Percentiles rank a stretch among this genome's conserved stretches.
Evolutionary conservation across 1,140 invertebrate species (phyloP).

Genomic region (Drosophila carrolli): DNA sequence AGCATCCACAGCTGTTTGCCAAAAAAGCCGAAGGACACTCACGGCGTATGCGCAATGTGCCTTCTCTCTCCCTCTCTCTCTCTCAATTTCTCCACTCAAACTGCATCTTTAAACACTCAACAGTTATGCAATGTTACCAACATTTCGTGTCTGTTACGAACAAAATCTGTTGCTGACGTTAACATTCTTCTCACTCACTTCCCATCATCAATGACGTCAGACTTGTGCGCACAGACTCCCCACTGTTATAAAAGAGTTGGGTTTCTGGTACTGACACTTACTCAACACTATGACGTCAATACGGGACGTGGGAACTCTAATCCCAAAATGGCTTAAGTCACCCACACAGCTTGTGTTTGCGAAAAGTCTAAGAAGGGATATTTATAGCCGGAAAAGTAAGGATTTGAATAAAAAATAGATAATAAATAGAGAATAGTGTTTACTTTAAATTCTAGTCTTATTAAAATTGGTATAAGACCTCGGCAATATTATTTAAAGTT

Average conservation of each 20-base stretch:
- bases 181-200: constrained; percentile 31
- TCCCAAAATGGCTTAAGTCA: neutral
- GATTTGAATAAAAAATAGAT: too few species aligned
- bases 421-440: too few species aligned
- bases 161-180: constrained; percentile 21
- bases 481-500: too few species aligned
- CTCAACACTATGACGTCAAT: constrained; percentile 66
- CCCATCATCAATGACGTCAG: constrained; percentile 56
- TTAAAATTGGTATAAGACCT: too few species aligned
- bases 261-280: constrained; percentile 25
- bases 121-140: constrained; percentile 73
- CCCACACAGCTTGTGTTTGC: neutral
- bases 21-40: constrained; percentile 50
- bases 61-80: constrained; percentile 6
- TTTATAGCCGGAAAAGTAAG: neutral
- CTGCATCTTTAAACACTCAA: constrained; percentile 52
- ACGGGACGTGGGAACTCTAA: neutral
- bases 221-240: constrained; percentile 6
- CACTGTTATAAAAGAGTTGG: constrained; percentile 43
- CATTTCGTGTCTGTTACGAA: constrained; percentile 29
- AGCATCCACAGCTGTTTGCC: constrained; percentile 66
- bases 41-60: constrained; percentile 31
- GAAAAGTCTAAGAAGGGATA: neutral
- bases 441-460: too few species aligned
- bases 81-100: constrained; percentile 5